phyloP scores from a whole-genome alignment of 2,113 vertebrate species.

The Diglossa brunneiventris region DNA sequence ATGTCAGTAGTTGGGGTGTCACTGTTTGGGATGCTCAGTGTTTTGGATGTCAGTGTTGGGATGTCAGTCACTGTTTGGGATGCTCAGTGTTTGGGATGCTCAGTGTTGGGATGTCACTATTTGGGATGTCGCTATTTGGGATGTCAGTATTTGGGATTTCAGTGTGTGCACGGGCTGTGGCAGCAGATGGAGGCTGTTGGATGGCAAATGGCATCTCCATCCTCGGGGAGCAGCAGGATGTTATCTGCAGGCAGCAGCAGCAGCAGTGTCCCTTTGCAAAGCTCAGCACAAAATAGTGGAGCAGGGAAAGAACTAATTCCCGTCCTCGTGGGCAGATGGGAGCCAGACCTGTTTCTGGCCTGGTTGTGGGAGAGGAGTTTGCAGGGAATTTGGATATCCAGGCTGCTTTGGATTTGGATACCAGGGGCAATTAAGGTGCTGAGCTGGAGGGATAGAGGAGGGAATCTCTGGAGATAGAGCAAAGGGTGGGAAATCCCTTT shows the following conservation, averaged over 20 bases:
- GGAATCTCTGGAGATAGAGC: not conserved
- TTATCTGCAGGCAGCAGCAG: not conserved
- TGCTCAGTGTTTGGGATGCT: too few relatives aligned
- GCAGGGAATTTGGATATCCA: not conserved
- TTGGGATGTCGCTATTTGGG: too few relatives aligned
- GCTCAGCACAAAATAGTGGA: not conserved
- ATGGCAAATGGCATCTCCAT: not conserved
- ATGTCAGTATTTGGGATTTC: not conserved
- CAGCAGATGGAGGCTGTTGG: not conserved
- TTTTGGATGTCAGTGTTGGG: too few relatives aligned
- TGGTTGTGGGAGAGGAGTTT: not conserved
- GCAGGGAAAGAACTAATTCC: not conserved
- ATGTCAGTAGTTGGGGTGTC: too few relatives aligned
- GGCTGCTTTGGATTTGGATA: not conserved
- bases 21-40: not conserved
- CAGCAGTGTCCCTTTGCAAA: not conserved
- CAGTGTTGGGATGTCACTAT: too few relatives aligned
- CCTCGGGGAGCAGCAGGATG: not conserved
- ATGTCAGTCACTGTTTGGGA: too few relatives aligned
- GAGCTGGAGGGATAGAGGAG: not conserved
- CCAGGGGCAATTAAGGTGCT: not conserved
- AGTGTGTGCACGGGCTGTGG: fast-evolving
- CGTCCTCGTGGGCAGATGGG: not conserved
- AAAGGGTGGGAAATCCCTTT: not conserved
- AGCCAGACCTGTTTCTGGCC: not conserved